phyloP scores from a whole-genome alignment of 2,888 invertebrate species.

The Eupithecia tripunctaria region DNA sequence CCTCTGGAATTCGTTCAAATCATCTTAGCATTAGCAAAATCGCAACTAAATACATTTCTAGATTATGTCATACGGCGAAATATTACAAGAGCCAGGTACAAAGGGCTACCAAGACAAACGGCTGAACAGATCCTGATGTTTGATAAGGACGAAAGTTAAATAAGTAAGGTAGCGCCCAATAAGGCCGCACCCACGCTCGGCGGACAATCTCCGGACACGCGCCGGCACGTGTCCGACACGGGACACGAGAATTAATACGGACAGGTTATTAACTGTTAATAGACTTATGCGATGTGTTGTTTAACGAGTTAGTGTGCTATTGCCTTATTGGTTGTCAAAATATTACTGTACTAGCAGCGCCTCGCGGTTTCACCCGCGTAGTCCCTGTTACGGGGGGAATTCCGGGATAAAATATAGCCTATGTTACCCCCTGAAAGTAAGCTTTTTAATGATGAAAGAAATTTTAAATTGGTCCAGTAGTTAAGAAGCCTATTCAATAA shows the following conservation, averaged over 20 bases:
- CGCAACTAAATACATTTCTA: not conserved
- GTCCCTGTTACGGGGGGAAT: no score
- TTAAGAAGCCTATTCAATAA: no score
- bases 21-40: not conserved
- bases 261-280: constrained; percentile 4
- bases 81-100: not conserved
- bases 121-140: not conserved
- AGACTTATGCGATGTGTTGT: not conserved
- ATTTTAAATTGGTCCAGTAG: no score
- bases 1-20: no score
- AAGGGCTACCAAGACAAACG: not conserved
- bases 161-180: not conserved
- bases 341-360: not conserved
- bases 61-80: not conserved
- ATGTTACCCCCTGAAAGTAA: no score
- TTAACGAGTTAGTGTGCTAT: not conserved
- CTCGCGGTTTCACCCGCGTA: not conserved
- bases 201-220: not conserved
- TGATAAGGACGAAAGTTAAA: not conserved
- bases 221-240: not conserved
- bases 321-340: not conserved
- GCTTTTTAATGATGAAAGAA: no score
- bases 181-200: not conserved
- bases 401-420: no score
- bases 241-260: constrained; percentile 1